Evolutionary conservation across 1,140 invertebrate genomes (phyloP).

Genomic region (Cephus cinctus): DNA sequence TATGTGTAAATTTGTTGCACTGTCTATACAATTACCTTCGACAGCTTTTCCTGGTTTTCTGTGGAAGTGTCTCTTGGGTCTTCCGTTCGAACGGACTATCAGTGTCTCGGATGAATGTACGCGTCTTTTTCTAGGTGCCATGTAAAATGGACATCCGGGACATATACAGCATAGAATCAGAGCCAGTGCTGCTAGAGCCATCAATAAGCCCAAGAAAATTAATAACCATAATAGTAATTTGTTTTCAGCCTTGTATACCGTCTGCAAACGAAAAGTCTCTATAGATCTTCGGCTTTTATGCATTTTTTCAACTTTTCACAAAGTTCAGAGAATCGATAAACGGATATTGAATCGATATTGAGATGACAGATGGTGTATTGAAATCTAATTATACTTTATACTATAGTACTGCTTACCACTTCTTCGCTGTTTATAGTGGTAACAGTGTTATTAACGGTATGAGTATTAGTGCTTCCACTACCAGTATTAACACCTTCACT

Average conservation of each 20-base stretch:
- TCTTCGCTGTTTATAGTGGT: constrained; percentile 31
- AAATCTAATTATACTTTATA: not conserved
- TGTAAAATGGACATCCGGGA: constrained; percentile 77
- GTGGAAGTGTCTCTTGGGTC: constrained; percentile 43
- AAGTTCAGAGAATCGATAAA: too few relatives aligned
- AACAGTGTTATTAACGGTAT: constrained; percentile 32
- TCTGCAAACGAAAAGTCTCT: constrained; percentile 62
- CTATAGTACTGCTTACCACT: constrained; percentile 36
- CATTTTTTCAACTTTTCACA: too few relatives aligned
- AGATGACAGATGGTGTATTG: not conserved
- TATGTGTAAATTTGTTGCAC: not conserved
- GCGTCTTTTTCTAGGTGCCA: constrained; percentile 72
- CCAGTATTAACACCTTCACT: not conserved
- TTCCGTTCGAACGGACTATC: constrained; percentile 56
- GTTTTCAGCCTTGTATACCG: constrained; percentile 69
- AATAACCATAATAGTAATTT: constrained; percentile 73
- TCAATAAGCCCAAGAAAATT: constrained; percentile 69
- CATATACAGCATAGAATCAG: constrained; percentile 79
- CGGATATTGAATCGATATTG: too few relatives aligned
- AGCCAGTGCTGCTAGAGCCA: constrained; percentile 69
- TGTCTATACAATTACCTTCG: constrained; percentile 49
- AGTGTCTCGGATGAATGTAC: constrained; percentile 73
- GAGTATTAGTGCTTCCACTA: not conserved
- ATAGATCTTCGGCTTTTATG: too few relatives aligned
- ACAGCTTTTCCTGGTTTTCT: constrained; percentile 52